phyloP scores from a whole-genome alignment of 2,113 vertebrate genomes.

The Zosterops japonicus region DNA sequence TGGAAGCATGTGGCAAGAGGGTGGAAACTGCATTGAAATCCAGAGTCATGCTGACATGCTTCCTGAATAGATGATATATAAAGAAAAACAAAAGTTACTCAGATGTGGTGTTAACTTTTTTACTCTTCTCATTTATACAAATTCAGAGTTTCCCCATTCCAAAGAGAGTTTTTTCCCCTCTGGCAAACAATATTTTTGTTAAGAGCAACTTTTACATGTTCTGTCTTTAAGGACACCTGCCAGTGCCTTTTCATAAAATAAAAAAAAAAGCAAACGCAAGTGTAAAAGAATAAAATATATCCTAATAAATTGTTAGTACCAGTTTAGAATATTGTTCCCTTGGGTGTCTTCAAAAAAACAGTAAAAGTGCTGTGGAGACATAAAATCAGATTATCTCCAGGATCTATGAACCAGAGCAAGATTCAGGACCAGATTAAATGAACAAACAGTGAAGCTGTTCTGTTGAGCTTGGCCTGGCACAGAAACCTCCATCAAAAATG shows the following conservation, averaged over 20 bases:
- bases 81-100: not conserved
- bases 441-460: not conserved
- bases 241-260: not conserved
- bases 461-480: not conserved
- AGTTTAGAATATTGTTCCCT: not conserved
- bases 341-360: not conserved
- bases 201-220: not conserved
- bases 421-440: not conserved
- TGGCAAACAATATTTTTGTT: not conserved
- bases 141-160: not conserved
- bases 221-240: not conserved
- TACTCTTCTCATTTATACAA: not conserved
- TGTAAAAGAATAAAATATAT: not conserved
- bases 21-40: not conserved
- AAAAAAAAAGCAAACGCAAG: not conserved
- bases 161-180: not conserved
- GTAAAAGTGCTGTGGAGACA: not conserved
- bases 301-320: not conserved
- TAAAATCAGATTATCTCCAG: not conserved
- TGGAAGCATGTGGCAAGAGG: not conserved
- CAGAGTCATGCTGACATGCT: not conserved
- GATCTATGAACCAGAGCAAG: not conserved
- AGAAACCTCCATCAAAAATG: not conserved
- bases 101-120: not conserved
- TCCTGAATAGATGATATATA: not conserved